phyloP scores from a whole-genome alignment of 1,140 invertebrate genomes.

The Aphaenogaster floridana region DNA sequence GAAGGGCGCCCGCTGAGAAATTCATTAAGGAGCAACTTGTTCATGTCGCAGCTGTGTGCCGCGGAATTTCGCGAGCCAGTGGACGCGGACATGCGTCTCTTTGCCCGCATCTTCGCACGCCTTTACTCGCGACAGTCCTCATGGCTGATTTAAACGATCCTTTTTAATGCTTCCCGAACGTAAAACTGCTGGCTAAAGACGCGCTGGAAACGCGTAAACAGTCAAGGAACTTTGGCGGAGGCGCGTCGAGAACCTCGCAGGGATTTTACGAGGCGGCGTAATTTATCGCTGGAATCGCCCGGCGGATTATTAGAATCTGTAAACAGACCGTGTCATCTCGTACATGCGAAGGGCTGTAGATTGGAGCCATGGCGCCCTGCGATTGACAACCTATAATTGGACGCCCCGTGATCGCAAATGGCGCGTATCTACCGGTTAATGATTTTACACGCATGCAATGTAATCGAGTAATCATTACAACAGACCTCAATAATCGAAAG shows the following conservation, averaged over 20 bases:
- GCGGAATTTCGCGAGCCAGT: conserved; percentile 52
- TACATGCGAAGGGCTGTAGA: conserved; percentile 32
- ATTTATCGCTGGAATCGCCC: conserved; percentile 81
- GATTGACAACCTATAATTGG: conserved; percentile 60
- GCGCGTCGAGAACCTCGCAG: conserved; percentile 59
- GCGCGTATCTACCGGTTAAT: conserved; percentile 44
- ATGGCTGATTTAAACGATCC: conserved; percentile 41
- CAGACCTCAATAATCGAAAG: background rate
- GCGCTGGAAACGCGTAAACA: conserved; percentile 2
- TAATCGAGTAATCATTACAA: conserved; percentile 37
- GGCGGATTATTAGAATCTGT: conserved; percentile 82
- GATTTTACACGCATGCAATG: conserved; percentile 40
- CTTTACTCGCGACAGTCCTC: background rate
- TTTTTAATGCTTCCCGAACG: background rate
- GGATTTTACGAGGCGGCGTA: conserved; percentile 81
- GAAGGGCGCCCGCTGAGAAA: conserved; percentile 78
- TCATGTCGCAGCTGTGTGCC: conserved; percentile 52
- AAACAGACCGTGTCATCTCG: conserved; percentile 78
- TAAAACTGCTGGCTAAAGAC: conserved; percentile 19
- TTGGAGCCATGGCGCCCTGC: conserved; percentile 57
- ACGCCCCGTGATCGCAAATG: conserved; percentile 39
- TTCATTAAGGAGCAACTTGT: conserved; percentile 79
- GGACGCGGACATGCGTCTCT: conserved; percentile 23
- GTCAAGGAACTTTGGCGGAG: conserved; percentile 72
- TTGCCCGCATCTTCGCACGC: conserved; percentile 26